Conservation (phyloP, 2,888 invertebrate genomes). For the Cantharis lateralis region DNA sequence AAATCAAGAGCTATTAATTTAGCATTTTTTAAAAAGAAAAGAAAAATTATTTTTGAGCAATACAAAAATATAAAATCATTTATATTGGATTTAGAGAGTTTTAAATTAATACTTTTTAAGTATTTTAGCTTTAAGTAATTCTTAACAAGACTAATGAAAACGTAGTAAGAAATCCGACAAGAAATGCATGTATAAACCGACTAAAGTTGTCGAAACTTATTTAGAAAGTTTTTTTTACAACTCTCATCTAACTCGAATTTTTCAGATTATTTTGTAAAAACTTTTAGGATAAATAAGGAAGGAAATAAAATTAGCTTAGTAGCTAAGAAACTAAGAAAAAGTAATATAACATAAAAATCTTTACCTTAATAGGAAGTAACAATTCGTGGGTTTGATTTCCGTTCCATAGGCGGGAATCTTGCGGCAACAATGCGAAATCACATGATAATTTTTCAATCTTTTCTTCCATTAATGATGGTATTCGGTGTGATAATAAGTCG, state of each 20-base stretch:
- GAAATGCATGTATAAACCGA: not conserved
- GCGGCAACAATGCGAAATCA: slow-evolving; percentile 67
- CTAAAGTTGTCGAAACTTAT: not conserved
- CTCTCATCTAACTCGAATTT: not conserved
- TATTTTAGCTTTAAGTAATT: not conserved
- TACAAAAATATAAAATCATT: not conserved
- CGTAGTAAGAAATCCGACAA: not conserved
- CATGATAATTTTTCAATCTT: slow-evolving; percentile 68
- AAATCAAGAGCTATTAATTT: not conserved
- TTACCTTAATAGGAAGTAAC: slow-evolving; percentile 69
- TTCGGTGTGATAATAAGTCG: not conserved
- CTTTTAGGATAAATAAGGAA: not conserved
- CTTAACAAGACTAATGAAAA: not conserved
- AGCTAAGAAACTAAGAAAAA: not conserved
- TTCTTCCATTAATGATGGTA: slow-evolving; percentile 55
- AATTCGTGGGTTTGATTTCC: slow-evolving; percentile 75
- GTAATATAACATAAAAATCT: slow-evolving; percentile 41
- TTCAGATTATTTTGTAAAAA: not conserved
- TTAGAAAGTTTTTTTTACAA: not conserved
- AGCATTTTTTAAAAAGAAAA: not conserved
- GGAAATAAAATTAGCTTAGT: not conserved
- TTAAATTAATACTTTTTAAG: not conserved
- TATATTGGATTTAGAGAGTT: not conserved
- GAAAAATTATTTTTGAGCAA: not conserved
- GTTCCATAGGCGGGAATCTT: slow-evolving; percentile 70